These are phyloP conservation scores for Callorhinus ursinus DNA, from an alignment of 2,113 vertebrate species.

Conservation along the genomic window DNA sequence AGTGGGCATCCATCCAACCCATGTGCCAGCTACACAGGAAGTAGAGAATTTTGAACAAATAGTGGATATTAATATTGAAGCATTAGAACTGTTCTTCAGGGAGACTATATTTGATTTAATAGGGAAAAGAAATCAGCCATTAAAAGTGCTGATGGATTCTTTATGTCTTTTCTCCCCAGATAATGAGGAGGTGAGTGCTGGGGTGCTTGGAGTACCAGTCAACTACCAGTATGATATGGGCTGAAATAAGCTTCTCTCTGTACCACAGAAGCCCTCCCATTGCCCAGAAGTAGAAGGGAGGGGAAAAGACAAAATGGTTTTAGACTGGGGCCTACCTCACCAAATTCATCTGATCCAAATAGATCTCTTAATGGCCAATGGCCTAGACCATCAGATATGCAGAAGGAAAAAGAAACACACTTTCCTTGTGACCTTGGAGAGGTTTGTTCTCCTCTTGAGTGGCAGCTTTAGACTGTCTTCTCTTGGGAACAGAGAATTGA, in stretches of 20 bases:
- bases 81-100: background rate
- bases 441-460: background rate
- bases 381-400: background rate
- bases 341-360: background rate
- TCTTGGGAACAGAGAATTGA: background rate
- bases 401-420: background rate
- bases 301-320: background rate
- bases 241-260: slow-evolving; percentile 3
- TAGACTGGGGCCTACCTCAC: background rate
- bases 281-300: background rate
- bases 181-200: background rate
- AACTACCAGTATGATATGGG: background rate
- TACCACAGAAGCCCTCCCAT: background rate
- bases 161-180: background rate
- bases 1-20: background rate
- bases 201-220: background rate
- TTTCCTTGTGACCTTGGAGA: background rate
- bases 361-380: background rate
- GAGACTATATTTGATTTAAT: slow-evolving; percentile 14
- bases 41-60: background rate
- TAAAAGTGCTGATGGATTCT: slow-evolving; percentile 28
- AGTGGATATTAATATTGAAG: background rate
- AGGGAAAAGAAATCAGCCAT: slow-evolving; percentile 12
- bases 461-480: background rate
- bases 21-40: background rate